Conservation (phyloP, 2,113 vertebrate species). For the Centropus unirufus region DNA sequence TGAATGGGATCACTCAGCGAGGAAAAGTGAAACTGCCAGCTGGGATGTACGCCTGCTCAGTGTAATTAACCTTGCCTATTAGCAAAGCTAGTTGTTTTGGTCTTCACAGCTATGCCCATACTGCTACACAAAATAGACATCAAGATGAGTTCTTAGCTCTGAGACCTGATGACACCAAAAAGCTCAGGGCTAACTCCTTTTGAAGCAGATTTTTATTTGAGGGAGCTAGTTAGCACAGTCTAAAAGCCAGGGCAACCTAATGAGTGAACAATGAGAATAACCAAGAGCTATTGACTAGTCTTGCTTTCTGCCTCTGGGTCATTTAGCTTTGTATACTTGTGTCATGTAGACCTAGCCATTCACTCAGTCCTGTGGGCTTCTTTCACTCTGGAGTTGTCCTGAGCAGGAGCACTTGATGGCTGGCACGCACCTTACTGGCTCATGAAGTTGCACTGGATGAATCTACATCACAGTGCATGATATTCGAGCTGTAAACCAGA, state of each 20-base stretch:
- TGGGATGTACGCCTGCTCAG: neutral
- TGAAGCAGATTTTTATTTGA: neutral
- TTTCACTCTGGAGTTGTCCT: neutral
- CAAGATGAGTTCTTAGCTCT: neutral
- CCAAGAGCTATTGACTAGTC: neutral
- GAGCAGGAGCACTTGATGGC: neutral
- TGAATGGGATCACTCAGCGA: neutral
- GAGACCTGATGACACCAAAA: neutral
- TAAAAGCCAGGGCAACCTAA: neutral
- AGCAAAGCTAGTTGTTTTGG: neutral
- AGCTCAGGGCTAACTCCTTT: neutral
- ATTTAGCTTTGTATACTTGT: neutral
- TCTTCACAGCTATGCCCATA: neutral
- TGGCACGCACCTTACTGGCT: neutral
- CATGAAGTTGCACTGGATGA: neutral
- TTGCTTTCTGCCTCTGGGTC: neutral
- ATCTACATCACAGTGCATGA: neutral
- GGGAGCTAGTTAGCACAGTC: accelerated
- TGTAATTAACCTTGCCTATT: neutral
- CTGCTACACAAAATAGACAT: neutral
- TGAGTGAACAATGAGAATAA: neutral
- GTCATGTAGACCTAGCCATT: neutral
- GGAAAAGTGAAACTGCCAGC: neutral
- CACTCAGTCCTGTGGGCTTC: neutral
- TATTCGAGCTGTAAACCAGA: neutral